Percentiles rank a stretch among this genome's conserved stretches.
Evolutionary conservation across 2,113 vertebrate genomes (phyloP).

Genomic region (Malaclemys terrapin): DNA sequence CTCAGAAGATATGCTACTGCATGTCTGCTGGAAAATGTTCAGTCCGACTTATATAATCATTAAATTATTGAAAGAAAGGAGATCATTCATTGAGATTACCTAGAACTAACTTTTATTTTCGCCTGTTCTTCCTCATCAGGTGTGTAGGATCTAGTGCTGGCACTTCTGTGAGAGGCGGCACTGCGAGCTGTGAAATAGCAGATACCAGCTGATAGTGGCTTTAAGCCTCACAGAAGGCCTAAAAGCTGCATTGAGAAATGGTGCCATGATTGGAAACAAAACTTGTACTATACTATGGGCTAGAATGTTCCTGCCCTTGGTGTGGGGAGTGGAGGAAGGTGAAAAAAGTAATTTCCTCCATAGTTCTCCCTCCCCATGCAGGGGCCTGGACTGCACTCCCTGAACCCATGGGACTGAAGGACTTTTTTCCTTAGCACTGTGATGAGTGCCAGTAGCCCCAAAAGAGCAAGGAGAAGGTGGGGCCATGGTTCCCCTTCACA

Average conservation of each 20-base stretch:
- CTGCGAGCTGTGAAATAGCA: fast-evolving
- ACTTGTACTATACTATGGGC: background rate
- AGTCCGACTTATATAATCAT: background rate
- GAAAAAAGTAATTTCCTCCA: background rate
- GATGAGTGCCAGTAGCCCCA: background rate
- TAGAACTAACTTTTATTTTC: background rate
- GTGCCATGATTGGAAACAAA: background rate
- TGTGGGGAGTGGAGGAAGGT: background rate
- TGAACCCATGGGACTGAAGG: background rate
- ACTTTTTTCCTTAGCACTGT: background rate
- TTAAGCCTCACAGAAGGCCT: background rate
- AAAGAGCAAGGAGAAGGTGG: background rate
- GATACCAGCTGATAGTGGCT: background rate
- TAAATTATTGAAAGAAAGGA: background rate
- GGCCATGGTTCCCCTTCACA: background rate
- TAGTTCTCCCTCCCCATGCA: background rate
- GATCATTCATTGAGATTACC: background rate
- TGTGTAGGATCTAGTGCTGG: background rate
- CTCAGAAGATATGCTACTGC: fast-evolving
- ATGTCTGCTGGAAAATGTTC: background rate
- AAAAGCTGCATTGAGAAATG: background rate
- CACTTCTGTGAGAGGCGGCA: background rate
- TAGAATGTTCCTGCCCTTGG: background rate
- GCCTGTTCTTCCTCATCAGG: background rate
- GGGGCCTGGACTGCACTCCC: background rate